These are phyloP conservation scores for Thera obeliscata DNA, from an alignment of 2,888 invertebrate species.

Conservation along the genomic window DNA sequence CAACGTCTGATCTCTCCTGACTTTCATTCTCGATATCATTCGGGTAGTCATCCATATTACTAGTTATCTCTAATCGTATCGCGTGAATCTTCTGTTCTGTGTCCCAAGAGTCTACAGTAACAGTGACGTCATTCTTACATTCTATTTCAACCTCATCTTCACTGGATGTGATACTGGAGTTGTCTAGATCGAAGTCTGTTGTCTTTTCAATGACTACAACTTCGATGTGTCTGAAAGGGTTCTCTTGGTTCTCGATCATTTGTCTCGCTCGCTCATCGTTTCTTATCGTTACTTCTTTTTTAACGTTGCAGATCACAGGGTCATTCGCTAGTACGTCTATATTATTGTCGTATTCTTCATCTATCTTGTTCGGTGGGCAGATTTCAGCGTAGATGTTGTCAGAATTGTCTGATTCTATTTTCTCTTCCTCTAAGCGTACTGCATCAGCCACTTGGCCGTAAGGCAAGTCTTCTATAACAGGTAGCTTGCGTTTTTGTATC, in stretches of 20 bases:
- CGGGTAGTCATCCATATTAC: slow-evolving; percentile 77
- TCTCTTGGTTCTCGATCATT: slow-evolving; percentile 77
- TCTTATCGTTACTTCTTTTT: slow-evolving; percentile 77
- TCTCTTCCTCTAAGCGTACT: slow-evolving; percentile 77
- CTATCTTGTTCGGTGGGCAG: slow-evolving; percentile 78
- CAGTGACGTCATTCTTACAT: slow-evolving; percentile 73
- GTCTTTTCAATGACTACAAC: slow-evolving; percentile 82
- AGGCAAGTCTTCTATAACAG: slow-evolving; percentile 87
- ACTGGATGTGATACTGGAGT: slow-evolving; percentile 74
- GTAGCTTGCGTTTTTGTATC: slow-evolving; percentile 81
- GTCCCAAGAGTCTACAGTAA: slow-evolving; percentile 78
- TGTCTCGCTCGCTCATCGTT: slow-evolving; percentile 78
- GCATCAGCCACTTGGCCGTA: slow-evolving; percentile 89
- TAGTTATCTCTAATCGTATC: slow-evolving; percentile 80
- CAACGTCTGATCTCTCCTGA: slow-evolving; percentile 66
- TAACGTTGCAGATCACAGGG: slow-evolving; percentile 79
- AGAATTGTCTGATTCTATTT: slow-evolving; percentile 70
- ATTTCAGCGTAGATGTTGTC: slow-evolving; percentile 90
- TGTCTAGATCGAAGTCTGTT: slow-evolving; percentile 77
- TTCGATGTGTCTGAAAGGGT: slow-evolving; percentile 80
- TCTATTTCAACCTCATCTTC: slow-evolving; percentile 71
- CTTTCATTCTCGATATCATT: slow-evolving; percentile 51
- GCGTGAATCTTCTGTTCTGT: slow-evolving; percentile 75
- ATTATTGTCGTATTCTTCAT: slow-evolving; percentile 77
- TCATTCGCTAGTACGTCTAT: slow-evolving; percentile 76